phyloP scores from a whole-genome alignment of 2,888 invertebrate species.

The Oligia fasciuncula region DNA sequence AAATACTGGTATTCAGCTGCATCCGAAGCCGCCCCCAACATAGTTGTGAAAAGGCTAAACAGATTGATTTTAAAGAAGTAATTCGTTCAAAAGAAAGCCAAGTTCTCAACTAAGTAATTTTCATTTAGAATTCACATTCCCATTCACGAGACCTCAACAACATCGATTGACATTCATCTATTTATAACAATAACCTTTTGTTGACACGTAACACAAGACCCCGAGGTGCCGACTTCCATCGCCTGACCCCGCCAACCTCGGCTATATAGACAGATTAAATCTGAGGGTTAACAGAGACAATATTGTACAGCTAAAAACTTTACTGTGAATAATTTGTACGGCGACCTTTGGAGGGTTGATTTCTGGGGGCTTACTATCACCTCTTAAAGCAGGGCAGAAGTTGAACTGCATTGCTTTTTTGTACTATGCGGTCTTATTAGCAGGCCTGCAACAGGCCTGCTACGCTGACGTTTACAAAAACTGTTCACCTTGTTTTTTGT shows the following conservation, averaged over 20 bases:
- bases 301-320: conserved; percentile 33
- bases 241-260: conserved; percentile 54
- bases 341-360: conserved; percentile 31
- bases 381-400: too few species aligned
- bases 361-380: too few species aligned
- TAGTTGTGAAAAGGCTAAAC: not conserved
- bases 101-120: not conserved
- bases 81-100: not conserved
- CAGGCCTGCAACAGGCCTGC: too few species aligned
- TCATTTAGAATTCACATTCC: conserved; percentile 7
- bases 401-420: too few species aligned
- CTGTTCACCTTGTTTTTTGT: too few species aligned
- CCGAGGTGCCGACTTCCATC: conserved; percentile 40
- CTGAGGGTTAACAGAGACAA: conserved; percentile 41
- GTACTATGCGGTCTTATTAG: too few species aligned
- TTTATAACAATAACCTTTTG: conserved; percentile 63
- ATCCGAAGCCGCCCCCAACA: not conserved
- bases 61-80: not conserved
- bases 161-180: conserved; percentile 51
- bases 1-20: not conserved
- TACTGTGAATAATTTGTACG: conserved; percentile 40
- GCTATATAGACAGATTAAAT: conserved; percentile 56
- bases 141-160: conserved; percentile 16
- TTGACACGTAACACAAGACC: conserved; percentile 46
- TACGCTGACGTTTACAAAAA: too few species aligned